Conservation (phyloP, 2,797 vertebrate species). For the Falco rusticolus region DNA sequence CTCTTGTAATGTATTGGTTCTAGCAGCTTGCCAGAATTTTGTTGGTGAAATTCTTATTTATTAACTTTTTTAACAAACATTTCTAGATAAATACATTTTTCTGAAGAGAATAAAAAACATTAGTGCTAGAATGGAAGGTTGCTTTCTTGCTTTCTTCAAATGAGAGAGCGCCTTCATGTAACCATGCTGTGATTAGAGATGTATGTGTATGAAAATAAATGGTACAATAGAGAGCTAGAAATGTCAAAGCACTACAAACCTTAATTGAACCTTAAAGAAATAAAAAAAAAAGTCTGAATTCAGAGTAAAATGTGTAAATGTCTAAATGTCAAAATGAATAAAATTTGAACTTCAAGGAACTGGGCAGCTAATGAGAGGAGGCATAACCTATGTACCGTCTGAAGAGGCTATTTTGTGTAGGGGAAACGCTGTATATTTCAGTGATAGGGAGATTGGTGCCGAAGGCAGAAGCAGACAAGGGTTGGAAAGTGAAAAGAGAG, state of each 20-base stretch:
- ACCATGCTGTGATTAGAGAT: background rate
- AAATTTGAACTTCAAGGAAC: background rate
- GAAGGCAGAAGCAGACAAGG: background rate
- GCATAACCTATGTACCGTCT: background rate
- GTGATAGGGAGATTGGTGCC: background rate
- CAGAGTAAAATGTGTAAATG: background rate
- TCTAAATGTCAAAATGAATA: background rate
- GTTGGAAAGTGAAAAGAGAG: background rate
- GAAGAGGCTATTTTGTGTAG: background rate
- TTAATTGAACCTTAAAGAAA: background rate
- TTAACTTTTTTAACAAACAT: background rate
- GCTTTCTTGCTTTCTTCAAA: background rate
- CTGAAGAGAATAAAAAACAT: background rate
- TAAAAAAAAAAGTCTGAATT: background rate
- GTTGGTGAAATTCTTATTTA: background rate
- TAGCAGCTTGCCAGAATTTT: background rate
- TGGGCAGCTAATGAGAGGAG: background rate
- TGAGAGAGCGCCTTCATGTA: background rate
- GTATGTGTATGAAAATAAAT: background rate
- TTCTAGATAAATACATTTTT: background rate
- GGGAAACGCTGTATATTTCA: background rate
- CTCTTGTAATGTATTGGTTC: background rate
- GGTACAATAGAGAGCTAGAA: background rate
- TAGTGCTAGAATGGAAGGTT: background rate
- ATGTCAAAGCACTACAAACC: background rate